Conservation (phyloP, 2,797 vertebrate genomes). For the Gambusia yucatana region DNA sequence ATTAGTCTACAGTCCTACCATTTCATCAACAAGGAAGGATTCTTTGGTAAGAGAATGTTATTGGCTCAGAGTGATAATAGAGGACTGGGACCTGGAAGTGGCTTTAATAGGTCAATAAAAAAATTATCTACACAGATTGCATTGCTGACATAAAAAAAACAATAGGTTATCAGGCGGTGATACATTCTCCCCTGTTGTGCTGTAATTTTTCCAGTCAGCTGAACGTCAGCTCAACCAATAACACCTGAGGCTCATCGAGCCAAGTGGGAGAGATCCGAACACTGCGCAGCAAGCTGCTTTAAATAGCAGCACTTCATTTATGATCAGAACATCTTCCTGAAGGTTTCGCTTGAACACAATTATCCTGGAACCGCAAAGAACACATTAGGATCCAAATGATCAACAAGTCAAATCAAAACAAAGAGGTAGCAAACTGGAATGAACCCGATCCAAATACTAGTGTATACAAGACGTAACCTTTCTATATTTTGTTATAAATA, state of each 20-base stretch:
- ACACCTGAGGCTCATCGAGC: not conserved
- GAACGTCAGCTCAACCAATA: constrained; percentile 17
- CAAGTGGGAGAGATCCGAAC: not conserved
- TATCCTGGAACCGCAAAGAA: not conserved
- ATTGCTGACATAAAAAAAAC: constrained; percentile 31
- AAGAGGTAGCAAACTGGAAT: not conserved
- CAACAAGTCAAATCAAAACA: not conserved
- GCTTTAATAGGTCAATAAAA: constrained; percentile 12
- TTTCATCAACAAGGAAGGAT: constrained; percentile 50
- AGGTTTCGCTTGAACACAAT: not conserved
- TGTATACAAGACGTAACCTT: not conserved
- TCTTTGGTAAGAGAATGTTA: constrained; percentile 22
- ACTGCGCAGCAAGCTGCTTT: not conserved
- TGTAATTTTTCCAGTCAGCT: constrained; percentile 2
- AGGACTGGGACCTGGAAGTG: constrained; percentile 23
- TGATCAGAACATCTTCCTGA: not conserved
- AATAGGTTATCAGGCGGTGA: constrained; percentile 30
- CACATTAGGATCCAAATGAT: not conserved
- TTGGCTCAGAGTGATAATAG: constrained; percentile 34
- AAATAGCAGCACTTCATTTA: not conserved
- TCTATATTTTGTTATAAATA: not conserved
- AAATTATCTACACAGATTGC: constrained; percentile 14
- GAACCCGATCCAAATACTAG: not conserved
- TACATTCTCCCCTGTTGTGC: constrained; percentile 3
- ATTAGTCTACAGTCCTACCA: constrained; percentile 45